Percentiles rank a stretch among this genome's conserved stretches.
Conservation (phyloP, 2,797 vertebrate genomes). For the Brachyalestes nurse region DNA sequence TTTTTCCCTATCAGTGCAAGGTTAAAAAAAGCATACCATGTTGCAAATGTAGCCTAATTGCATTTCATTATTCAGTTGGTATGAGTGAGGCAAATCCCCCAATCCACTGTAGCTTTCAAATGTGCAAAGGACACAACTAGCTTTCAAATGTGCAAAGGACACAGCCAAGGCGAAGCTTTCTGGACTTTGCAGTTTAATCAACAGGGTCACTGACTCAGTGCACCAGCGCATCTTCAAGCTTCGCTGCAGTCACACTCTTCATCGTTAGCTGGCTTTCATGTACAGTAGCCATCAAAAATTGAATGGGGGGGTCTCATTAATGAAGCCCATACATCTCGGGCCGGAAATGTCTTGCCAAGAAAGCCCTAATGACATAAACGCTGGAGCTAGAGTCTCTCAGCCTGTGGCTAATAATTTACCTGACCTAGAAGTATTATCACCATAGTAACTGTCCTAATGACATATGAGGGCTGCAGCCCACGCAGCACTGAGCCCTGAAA, state of each 20-base stretch:
- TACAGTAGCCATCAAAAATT: conserved; percentile 20
- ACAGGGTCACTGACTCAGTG: conserved; percentile 36
- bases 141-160: conserved; percentile 8
- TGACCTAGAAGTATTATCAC: conserved; percentile 53
- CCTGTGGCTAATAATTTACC: conserved; percentile 55
- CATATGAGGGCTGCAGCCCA: conserved; percentile 31
- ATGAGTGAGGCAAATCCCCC: conserved; percentile 43
- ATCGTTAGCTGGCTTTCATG: conserved; percentile 4
- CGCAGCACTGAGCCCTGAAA: conserved; percentile 33
- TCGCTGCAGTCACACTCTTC: conserved; percentile 12
- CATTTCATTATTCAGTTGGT: conserved; percentile 26
- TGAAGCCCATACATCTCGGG: conserved; percentile 21
- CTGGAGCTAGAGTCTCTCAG: conserved; percentile 19
- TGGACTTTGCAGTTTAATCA: conserved; percentile 15
- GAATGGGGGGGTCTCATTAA: conserved; percentile 36
- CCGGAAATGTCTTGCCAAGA: conserved; percentile 19
- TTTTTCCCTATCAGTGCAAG: conserved; percentile 15
- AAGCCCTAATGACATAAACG: conserved; percentile 38
- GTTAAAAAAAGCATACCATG: conserved; percentile 6
- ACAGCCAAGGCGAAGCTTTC: background rate
- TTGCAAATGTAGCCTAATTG: background rate
- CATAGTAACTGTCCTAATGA: conserved; percentile 55
- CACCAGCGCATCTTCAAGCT: background rate
- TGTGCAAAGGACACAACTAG: conserved; percentile 13
- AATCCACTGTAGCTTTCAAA: conserved; percentile 33